These are phyloP conservation scores for Folsomia candida DNA, from an alignment of 2,888 invertebrate genomes.

Conservation along the genomic window DNA sequence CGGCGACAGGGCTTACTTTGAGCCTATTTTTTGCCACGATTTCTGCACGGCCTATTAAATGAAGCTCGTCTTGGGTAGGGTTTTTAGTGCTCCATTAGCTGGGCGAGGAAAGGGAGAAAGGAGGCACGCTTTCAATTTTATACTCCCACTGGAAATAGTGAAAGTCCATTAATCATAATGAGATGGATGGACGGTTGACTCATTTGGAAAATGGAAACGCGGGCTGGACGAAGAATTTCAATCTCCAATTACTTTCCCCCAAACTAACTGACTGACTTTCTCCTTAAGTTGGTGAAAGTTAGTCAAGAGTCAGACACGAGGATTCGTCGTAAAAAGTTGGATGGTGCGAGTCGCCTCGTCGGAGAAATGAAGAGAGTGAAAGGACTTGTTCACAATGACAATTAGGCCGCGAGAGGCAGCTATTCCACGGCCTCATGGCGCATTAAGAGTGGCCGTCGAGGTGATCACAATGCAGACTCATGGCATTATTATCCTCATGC, in stretches of 20 bases:
- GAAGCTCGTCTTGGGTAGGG: not conserved
- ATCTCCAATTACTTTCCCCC: not conserved
- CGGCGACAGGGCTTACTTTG: no score
- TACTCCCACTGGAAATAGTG: not conserved
- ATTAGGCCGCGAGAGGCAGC: not conserved
- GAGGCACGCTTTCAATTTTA: constrained; percentile 1
- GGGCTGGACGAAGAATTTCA: not conserved
- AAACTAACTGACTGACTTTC: no score
- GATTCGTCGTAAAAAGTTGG: not conserved
- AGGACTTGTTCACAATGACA: not conserved
- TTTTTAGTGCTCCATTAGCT: not conserved
- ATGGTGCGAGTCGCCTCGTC: not conserved
- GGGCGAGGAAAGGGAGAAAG: not conserved
- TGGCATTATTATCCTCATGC: no score
- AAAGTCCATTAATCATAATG: constrained; percentile 8
- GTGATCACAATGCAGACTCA: no score
- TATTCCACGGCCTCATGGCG: no score
- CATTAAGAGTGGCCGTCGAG: no score
- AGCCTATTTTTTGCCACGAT: not conserved
- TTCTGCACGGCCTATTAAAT: not conserved
- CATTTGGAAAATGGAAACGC: constrained; percentile 10
- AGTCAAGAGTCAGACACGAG: not conserved
- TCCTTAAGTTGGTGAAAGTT: not conserved
- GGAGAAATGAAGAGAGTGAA: not conserved
- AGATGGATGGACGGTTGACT: constrained; percentile 2